Percentiles rank a stretch among this genome's conserved stretches.
Conservation (phyloP, 2,888 invertebrate species). For the Philereme transversata region DNA sequence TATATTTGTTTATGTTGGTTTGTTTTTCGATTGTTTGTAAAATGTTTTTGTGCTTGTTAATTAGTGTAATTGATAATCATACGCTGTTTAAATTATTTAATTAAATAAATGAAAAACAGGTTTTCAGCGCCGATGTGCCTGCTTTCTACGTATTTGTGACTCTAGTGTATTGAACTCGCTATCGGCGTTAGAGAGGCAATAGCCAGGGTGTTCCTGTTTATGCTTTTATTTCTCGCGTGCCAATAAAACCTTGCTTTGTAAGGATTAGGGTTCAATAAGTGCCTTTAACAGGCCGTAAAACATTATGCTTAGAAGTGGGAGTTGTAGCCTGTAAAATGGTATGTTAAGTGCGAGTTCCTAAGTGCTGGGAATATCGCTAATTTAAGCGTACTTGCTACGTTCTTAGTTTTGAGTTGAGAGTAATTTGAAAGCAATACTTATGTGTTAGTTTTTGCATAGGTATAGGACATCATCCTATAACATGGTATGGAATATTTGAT, state of each 20-base stretch:
- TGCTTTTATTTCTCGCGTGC: conserved; percentile 36
- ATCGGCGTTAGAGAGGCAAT: conserved; percentile 75
- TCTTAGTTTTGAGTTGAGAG: background rate
- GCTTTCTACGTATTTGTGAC: conserved; percentile 2
- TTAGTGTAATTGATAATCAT: no score
- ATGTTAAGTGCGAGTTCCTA: conserved; percentile 15
- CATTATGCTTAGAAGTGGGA: conserved; percentile 21
- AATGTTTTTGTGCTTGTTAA: no score
- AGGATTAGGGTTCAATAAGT: conserved; percentile 36
- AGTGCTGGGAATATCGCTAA: conserved; percentile 17
- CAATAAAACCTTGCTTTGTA: conserved; percentile 38
- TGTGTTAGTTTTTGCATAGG: no score
- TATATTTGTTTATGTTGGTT: no score
- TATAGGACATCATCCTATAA: no score
- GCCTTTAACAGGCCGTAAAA: conserved; percentile 28
- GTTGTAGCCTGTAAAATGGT: background rate
- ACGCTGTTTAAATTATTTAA: no score
- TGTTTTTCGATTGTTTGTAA: no score
- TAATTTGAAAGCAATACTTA: background rate
- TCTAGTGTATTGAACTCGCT: conserved; percentile 71
- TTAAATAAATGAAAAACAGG: no score
- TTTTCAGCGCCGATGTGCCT: background rate
- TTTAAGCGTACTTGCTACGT: conserved; percentile 6
- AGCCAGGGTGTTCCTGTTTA: conserved; percentile 44
- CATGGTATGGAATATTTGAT: no score